Evolutionary conservation across 2,797 vertebrate species (phyloP), one percentile per base, ranked within the genome.

Genomic region (Dryobates pubescens): DNA sequence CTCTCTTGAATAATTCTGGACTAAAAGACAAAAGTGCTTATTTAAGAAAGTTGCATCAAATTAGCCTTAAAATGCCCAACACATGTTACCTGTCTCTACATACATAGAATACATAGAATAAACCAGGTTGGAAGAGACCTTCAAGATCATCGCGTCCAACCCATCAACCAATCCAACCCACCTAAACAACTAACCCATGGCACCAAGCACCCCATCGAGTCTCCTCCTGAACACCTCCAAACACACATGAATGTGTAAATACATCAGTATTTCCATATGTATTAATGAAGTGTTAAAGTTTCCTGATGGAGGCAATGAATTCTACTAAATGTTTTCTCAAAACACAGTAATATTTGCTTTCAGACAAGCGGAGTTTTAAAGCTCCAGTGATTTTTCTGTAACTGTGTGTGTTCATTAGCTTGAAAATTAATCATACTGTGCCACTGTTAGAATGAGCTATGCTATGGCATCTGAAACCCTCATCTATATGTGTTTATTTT

Each of bases 341-440:
- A 69, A 19, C 26, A 92, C 59, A 88, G 17, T 27, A 86, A 68
- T 26, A 64, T 88, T 84, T 86, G 9, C 20, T 63, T 90, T 75
- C 61, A 79, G 16, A n/a, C 38, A 87, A 71, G 71, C 89, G 71
- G 69, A 84, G 71, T 79, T 84, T 86, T 76, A 73, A 86, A 82
- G 47, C n/a, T 79, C 20, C 56, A 90, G 5, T 73, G 57, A 5
- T 34, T 78, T 83, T 88, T 77, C 76, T 85, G 20, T 57, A 79
- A 30, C 20, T 61, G 3, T 24, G 34, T 30, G 45, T 72, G 23
- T 57, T 82, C 23, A 64, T 43, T 93, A 70, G 3, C 56, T 81
- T 82, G n/a, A 49, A 86, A 91, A 81, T 62, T 17, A 77, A 49
- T 24, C 26, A 27, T 19, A 23, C 7, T 36, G 22, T 63, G 51